Percentiles rank a stretch among this genome's conserved stretches.
These are phyloP conservation scores for Cephus nigrinus DNA, from an alignment of 2,888 invertebrate species.

Conservation along the genomic window DNA sequence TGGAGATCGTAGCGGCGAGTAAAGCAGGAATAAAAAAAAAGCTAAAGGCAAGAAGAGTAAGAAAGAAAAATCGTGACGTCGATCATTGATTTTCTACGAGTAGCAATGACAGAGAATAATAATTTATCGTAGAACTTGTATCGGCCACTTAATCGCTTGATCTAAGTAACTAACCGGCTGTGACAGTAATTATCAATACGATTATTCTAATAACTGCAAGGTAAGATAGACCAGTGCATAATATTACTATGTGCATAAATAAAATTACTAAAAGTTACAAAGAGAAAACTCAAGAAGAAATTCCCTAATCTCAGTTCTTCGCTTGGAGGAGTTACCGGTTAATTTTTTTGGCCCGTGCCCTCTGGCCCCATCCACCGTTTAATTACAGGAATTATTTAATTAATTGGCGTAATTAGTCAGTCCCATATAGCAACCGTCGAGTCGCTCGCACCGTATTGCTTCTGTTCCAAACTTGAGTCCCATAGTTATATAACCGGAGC, in stretches of 20 bases:
- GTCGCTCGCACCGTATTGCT: neutral
- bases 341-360: neutral
- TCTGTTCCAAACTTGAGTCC: neutral
- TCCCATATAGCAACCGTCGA: constrained; percentile 25
- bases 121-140: neutral
- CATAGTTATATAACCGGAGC: neutral
- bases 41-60: neutral
- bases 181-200: neutral
- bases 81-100: neutral
- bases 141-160: neutral
- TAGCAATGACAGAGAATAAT: neutral
- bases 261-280: neutral
- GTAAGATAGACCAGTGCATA: neutral
- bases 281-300: neutral
- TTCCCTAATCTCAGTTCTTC: neutral
- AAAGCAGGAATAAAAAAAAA: neutral
- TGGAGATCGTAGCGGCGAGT: neutral
- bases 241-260: neutral
- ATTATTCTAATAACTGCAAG: neutral
- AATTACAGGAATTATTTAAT: constrained; percentile 58
- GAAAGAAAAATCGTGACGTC: neutral
- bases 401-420: constrained; percentile 53
- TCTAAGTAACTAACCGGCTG: neutral
- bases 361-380: constrained; percentile 29
- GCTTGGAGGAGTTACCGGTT: neutral